Evolutionary conservation across 2,797 vertebrate species (phyloP).

Genomic region (Netta rufina): DNA sequence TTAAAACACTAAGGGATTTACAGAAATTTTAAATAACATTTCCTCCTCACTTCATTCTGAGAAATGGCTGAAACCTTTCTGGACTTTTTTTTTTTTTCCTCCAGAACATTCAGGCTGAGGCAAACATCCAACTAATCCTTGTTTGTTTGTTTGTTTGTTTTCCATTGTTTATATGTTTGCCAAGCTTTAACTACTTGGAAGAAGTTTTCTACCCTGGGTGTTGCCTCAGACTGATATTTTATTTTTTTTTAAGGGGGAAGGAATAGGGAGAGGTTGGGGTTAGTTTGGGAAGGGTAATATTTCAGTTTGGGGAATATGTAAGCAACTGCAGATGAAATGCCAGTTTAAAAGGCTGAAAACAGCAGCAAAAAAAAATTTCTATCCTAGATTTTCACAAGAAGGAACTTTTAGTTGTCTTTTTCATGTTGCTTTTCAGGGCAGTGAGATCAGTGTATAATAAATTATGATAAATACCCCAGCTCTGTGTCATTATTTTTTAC

Average conservation of each 20-base stretch:
- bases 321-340: neutral
- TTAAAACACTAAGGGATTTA: neutral
- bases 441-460: neutral
- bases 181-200: constrained; percentile 30
- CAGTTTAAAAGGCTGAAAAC: constrained; percentile 28
- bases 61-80: neutral
- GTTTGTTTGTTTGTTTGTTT: neutral
- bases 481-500: neutral
- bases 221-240: neutral
- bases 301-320: neutral
- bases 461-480: neutral
- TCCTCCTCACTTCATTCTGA: neutral
- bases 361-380: neutral
- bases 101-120: constrained; percentile 17
- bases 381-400: neutral
- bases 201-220: constrained; percentile 12
- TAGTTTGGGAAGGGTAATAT: neutral
- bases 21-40: neutral
- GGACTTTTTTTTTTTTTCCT: neutral
- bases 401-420: neutral
- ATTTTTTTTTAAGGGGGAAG: neutral
- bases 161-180: constrained; percentile 34
- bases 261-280: neutral
- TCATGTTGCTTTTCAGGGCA: neutral
- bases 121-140: neutral